Evolutionary conservation across 2,888 invertebrate genomes (phyloP), one percentile per base, ranked within the genome.

Genomic region (Cheilosia variabilis): DNA sequence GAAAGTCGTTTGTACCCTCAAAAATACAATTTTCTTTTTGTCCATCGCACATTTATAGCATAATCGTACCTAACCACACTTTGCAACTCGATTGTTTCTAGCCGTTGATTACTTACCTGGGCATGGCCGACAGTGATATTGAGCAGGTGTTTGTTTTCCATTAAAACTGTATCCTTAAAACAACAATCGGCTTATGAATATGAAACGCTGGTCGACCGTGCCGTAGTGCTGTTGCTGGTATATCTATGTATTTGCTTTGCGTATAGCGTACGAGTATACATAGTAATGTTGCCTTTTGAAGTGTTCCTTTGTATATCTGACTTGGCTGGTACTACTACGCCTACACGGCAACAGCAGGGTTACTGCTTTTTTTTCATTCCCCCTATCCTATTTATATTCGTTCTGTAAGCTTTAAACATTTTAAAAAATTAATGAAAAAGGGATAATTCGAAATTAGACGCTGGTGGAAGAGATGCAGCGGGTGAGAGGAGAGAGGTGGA

Each of bases 81-180:
- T 43, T 50, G 52, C 60, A 41, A 52, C 69, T 37, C 53, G 62
- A 69, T 68, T 50, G 68, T 60, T 52, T 63, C 71, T 71, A 71
- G 71, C 43, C 31, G 62, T 63, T 71, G 72, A 63, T 78, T 63
- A 58, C 73, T 15, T 19, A 34, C 62, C 37, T 43, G 22, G 22
- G 41, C 24, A 17, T 60, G 19, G 65, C 43, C 58, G 60, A 79
- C 79, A 66, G 58, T 66, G 78, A 79, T 79, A 69, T 72, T 17
- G 72, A 72, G 72, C 79, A 79, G 79, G 72, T 79, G 79, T 79
- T 79, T 79, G 79, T 58, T 79, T 65, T 72, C 71, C 79, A 79
- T 79, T 79, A 79, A 79, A 72, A 66, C 34, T 79, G 41, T 63
- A 71, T 69, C 71, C 62, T 63, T 71, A 71, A 78, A 78, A 69